Conservation (phyloP, 2,797 vertebrate genomes). For the Micrastur ruficollis region DNA sequence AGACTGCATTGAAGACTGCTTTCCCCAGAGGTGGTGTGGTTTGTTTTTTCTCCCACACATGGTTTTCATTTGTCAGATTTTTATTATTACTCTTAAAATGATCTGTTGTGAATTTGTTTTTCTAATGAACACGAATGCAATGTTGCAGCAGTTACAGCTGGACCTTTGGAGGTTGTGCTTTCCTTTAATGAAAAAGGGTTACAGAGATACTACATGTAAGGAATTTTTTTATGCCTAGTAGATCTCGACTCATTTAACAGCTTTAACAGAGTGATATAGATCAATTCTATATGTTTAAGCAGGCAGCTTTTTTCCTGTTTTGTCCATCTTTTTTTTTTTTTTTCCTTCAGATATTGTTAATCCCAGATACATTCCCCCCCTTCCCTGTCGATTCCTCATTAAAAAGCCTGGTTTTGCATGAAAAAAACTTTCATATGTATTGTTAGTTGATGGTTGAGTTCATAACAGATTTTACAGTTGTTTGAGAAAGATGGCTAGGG, state of each 20-base stretch:
- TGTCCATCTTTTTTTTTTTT: not conserved
- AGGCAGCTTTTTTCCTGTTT: not conserved
- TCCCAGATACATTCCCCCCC: not conserved
- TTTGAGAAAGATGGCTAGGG: not conserved
- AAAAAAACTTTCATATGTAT: not conserved
- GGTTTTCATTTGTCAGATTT: constrained; percentile 47
- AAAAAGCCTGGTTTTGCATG: not conserved
- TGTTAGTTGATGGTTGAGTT: not conserved
- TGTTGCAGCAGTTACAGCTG: not conserved
- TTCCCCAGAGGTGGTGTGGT: not conserved
- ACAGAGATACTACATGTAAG: not conserved
- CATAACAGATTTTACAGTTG: not conserved
- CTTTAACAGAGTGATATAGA: not conserved
- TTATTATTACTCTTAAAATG: constrained; percentile 49
- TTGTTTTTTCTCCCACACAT: not conserved
- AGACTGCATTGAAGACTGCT: not conserved
- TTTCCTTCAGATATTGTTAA: not conserved
- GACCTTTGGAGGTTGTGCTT: not conserved
- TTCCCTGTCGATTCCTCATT: not conserved
- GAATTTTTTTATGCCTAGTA: not conserved
- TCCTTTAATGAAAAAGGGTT: not conserved
- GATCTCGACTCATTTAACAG: not conserved
- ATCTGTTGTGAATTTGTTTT: constrained; percentile 51
- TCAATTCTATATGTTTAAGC: not conserved
- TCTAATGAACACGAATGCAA: constrained; percentile 1